phyloP scores from a whole-genome alignment of 1,140 invertebrate genomes.

The Neodiprion pinetum region DNA sequence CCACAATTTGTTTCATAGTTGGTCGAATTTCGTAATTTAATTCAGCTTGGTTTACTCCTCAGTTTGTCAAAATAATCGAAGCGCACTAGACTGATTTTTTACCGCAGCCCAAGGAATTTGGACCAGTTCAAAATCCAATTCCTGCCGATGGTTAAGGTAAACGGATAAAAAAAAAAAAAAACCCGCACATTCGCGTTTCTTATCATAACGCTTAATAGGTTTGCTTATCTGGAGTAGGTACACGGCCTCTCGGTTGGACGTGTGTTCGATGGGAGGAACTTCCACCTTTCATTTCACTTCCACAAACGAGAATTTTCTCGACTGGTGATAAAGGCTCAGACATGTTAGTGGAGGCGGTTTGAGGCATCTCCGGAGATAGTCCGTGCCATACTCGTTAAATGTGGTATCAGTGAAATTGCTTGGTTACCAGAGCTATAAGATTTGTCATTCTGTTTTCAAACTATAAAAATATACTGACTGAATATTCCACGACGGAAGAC shows the following conservation, averaged over 20 bases:
- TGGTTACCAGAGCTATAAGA: not conserved
- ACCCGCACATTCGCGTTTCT: not conserved
- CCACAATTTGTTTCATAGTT: too few species aligned
- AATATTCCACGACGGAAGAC: not conserved
- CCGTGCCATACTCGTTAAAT: not conserved
- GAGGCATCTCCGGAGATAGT: not conserved
- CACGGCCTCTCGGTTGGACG: not conserved
- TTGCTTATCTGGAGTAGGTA: not conserved
- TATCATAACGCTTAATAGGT: not conserved
- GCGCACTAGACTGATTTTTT: too few species aligned
- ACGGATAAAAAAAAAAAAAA: not conserved
- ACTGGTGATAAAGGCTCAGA: not conserved
- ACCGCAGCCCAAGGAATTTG: too few species aligned
- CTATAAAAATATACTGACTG: not conserved
- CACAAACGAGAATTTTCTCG: not conserved
- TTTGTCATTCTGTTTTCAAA: not conserved
- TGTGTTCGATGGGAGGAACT: too few species aligned
- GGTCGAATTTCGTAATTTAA: too few species aligned
- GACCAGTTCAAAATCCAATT: too few species aligned
- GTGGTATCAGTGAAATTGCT: constrained; percentile 5
- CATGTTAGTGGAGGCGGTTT: not conserved
- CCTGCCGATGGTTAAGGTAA: too few species aligned
- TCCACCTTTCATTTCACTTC: not conserved
- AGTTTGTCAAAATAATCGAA: too few species aligned
- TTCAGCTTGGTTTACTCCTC: too few species aligned